These are phyloP conservation scores for Cephalotes varians DNA, from an alignment of 2,888 invertebrate species.

Conservation along the genomic window DNA sequence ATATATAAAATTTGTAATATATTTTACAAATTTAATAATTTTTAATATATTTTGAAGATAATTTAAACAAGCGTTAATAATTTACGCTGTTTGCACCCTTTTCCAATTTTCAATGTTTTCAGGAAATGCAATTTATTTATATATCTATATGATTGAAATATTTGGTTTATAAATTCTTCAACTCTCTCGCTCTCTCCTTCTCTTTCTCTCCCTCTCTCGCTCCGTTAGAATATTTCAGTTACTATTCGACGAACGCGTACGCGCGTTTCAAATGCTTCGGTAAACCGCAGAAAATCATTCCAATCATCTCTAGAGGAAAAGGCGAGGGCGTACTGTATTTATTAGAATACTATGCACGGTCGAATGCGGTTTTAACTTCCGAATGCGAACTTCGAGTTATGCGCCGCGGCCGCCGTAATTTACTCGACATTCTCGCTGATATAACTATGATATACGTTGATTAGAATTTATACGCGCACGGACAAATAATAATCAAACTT, in stretches of 20 bases:
- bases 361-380: constrained; percentile 51
- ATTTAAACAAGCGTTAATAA: background rate
- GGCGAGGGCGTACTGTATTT: constrained; percentile 11
- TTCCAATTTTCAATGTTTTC: background rate
- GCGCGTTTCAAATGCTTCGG: constrained; percentile 61
- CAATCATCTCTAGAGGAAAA: constrained; percentile 59
- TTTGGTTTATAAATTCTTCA: constrained; percentile 6
- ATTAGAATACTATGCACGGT: constrained; percentile 48
- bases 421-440: constrained; percentile 49
- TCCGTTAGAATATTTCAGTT: constrained; percentile 49
- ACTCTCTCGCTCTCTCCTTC: background rate
- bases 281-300: constrained; percentile 68
- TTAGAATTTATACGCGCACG: constrained; percentile 48
- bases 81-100: background rate
- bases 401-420: constrained; percentile 35
- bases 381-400: constrained; percentile 44
- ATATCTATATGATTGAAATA: constrained; percentile 29
- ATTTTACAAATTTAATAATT: background rate
- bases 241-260: constrained; percentile 8
- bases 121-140: constrained; percentile 12
- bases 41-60: background rate
- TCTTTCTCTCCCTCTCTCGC: background rate
- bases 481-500: constrained; percentile 55
- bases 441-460: constrained; percentile 53
- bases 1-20: too few species aligned